Evolutionary conservation across 2,888 invertebrate species (phyloP).

Genomic region (Lasioglossum marginatum): DNA sequence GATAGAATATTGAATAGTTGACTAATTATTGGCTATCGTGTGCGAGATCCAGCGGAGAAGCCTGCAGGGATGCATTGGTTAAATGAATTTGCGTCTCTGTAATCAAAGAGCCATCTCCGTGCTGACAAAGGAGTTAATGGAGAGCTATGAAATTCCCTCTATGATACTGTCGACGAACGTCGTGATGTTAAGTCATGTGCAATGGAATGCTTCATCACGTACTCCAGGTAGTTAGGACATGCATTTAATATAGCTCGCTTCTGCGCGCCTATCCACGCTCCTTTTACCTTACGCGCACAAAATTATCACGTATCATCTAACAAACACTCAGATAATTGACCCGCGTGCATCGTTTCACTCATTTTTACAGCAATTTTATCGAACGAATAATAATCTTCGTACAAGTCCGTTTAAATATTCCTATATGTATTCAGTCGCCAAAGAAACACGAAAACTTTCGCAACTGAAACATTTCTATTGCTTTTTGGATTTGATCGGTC

Average conservation of each 20-base stretch:
- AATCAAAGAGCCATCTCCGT: constrained; percentile 62
- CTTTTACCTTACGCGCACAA: constrained; percentile 28
- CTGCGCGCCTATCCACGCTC: constrained; percentile 26
- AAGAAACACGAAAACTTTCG: not conserved
- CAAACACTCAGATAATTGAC: not conserved
- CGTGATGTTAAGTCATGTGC: constrained; percentile 80
- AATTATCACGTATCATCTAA: constrained; percentile 36
- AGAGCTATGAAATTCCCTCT: constrained; percentile 71
- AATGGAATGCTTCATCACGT: constrained; percentile 83
- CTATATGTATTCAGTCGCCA: not conserved
- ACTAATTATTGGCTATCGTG: not conserved
- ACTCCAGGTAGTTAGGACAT: constrained; percentile 80
- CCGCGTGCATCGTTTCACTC: not conserved
- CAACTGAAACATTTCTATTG: not conserved
- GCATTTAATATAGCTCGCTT: constrained; percentile 78
- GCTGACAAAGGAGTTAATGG: constrained; percentile 62
- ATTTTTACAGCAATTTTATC: not conserved
- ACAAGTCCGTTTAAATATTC: not conserved
- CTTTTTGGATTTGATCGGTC: not conserved
- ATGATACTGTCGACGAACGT: constrained; percentile 63
- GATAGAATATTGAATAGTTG: not conserved
- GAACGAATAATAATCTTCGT: not conserved
- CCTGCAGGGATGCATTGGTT: constrained; percentile 36
- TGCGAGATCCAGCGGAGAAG: constrained; percentile 25
- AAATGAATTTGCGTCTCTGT: constrained; percentile 49